Evolutionary conservation across 2,797 vertebrate genomes (phyloP).

Genomic region (Acipenser oxyrinchus): DNA sequence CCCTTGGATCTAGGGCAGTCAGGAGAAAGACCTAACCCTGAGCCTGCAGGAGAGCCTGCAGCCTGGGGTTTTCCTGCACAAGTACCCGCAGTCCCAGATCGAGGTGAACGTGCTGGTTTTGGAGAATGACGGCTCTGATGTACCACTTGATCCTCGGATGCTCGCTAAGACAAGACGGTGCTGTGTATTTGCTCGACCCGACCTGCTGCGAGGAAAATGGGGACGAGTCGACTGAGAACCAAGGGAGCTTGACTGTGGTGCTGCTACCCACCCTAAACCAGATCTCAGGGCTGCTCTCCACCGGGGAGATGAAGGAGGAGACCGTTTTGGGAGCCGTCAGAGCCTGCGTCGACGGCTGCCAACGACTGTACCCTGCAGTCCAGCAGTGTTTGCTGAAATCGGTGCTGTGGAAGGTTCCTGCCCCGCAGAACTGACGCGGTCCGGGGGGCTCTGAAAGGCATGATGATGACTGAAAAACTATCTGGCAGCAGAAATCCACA

Average conservation of each 20-base stretch:
- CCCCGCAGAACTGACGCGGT: slow-evolving; percentile 46
- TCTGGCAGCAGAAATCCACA: no score
- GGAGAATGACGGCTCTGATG: slow-evolving; percentile 84
- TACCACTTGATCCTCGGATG: slow-evolving; percentile 83
- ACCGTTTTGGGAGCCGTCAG: slow-evolving; percentile 68
- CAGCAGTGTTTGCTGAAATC: slow-evolving; percentile 70
- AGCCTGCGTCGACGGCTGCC: slow-evolving; percentile 83
- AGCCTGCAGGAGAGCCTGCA: slow-evolving; percentile 70
- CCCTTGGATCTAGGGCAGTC: slow-evolving; percentile 58
- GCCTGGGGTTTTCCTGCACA: slow-evolving; percentile 70
- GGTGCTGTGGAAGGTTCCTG: slow-evolving; percentile 48
- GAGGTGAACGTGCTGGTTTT: slow-evolving; percentile 79
- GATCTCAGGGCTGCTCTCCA: slow-evolving; percentile 80
- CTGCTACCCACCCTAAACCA: slow-evolving; percentile 85
- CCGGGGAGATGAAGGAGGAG: slow-evolving; percentile 74
- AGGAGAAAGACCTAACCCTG: slow-evolving; percentile 68
- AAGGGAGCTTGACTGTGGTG: slow-evolving; percentile 69
- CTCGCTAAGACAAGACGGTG: slow-evolving; percentile 52
- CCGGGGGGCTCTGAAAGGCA: no score
- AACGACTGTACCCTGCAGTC: slow-evolving; percentile 81
- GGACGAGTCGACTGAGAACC: slow-evolving; percentile 37
- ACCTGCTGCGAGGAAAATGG: slow-evolving; percentile 66
- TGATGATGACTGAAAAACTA: no score
- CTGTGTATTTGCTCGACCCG: slow-evolving; percentile 66
- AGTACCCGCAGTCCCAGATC: slow-evolving; percentile 83